phyloP scores from a whole-genome alignment of 2,113 vertebrate species.

The Peromyscus polionotus region DNA sequence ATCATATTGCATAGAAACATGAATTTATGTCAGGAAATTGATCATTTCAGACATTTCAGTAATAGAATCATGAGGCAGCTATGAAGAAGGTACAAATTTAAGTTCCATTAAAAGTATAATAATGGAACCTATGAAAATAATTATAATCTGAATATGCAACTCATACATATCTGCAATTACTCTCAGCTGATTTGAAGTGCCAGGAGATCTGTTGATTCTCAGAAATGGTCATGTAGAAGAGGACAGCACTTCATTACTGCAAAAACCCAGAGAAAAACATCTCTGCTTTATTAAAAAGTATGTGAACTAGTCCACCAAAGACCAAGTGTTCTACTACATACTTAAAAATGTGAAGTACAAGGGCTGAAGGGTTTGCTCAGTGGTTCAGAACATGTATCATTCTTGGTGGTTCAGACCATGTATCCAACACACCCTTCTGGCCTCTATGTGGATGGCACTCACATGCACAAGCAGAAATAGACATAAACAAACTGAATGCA shows the following conservation, averaged over 20 bases:
- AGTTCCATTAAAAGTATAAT: background rate
- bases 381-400: background rate
- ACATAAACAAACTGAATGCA: background rate
- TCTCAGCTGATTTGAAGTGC: background rate
- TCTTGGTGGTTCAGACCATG: background rate
- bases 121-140: background rate
- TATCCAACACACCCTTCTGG: background rate
- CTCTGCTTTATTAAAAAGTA: background rate
- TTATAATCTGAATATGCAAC: background rate
- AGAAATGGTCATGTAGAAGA: background rate
- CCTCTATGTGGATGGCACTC: background rate
- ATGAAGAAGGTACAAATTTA: background rate
- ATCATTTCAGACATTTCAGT: background rate
- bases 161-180: background rate
- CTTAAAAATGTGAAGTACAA: background rate
- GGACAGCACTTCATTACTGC: background rate
- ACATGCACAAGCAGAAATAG: background rate
- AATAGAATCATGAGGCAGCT: background rate
- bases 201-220: background rate
- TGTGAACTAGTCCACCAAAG: background rate
- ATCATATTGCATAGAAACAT: background rate
- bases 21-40: background rate
- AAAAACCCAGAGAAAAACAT: background rate
- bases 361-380: too few relatives aligned
- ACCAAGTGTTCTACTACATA: background rate